A percentile compares a stretch with the other conserved stretches of the same genome.
Evolutionary conservation across 2,888 invertebrate species (phyloP).

Genomic region (Gandaritis pyraliata): DNA sequence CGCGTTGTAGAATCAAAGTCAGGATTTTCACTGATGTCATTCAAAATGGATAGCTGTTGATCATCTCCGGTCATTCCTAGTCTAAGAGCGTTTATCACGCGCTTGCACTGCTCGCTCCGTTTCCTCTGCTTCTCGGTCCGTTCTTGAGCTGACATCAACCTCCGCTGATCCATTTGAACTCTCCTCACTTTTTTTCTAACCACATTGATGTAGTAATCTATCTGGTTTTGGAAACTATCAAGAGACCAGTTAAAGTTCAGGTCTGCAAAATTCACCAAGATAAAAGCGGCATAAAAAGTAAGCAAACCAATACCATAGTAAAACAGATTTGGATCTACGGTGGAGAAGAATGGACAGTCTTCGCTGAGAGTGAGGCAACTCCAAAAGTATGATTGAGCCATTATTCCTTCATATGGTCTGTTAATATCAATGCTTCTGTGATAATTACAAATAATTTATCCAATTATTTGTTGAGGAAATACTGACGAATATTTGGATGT

Average conservation of each 20-base stretch:
- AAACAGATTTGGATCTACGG: slow-evolving; percentile 58
- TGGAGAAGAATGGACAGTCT: slow-evolving; percentile 65
- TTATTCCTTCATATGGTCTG: slow-evolving; percentile 19
- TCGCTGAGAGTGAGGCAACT: slow-evolving; percentile 62
- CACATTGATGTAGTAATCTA: slow-evolving; percentile 61
- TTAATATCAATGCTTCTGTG: slow-evolving; percentile 4
- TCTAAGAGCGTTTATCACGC: slow-evolving; percentile 58
- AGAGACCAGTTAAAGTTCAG: slow-evolving; percentile 67
- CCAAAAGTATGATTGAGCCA: slow-evolving; percentile 67
- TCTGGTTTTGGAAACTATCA: slow-evolving; percentile 60
- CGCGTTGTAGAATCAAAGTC: slow-evolving; percentile 26
- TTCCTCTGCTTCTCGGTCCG: slow-evolving; percentile 62
- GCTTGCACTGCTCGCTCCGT: slow-evolving; percentile 55
- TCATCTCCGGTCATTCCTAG: slow-evolving; percentile 46
- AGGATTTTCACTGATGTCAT: slow-evolving; percentile 31
- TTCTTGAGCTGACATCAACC: slow-evolving; percentile 60
- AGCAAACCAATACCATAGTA: slow-evolving; percentile 62
- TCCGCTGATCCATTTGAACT: slow-evolving; percentile 62
- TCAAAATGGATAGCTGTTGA: slow-evolving; percentile 38
- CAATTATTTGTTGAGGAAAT: slow-evolving; percentile 37
- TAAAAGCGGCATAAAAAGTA: slow-evolving; percentile 58
- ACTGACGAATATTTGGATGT: background rate
- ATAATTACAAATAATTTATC: slow-evolving; percentile 28
- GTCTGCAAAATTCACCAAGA: slow-evolving; percentile 62
- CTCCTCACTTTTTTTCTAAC: slow-evolving; percentile 61